Conservation (phyloP, 2,888 invertebrate species). For the Drosophila testacea region DNA sequence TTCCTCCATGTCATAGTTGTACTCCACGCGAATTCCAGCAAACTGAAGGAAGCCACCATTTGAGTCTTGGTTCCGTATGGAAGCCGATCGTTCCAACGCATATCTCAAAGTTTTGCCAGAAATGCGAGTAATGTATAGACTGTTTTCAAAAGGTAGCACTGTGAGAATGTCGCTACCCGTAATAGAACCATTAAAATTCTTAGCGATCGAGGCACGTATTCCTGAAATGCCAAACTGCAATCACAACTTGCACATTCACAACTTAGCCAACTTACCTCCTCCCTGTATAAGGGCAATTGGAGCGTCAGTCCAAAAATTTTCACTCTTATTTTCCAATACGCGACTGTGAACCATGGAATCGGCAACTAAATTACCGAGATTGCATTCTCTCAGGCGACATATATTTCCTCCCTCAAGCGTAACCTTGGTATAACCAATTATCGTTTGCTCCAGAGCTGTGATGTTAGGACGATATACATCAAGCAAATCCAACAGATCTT, state of each 20-base stretch:
- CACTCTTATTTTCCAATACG: constrained; percentile 84
- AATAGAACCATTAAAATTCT: constrained; percentile 86
- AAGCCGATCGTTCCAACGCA: constrained; percentile 90
- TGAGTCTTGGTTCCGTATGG: constrained; percentile 85
- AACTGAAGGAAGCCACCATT: constrained; percentile 93
- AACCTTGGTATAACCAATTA: constrained; percentile 90
- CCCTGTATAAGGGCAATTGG: constrained; percentile 91
- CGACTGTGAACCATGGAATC: constrained; percentile 89
- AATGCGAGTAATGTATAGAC: constrained; percentile 88
- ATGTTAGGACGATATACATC: constrained; percentile 87
- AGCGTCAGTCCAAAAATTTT: constrained; percentile 90
- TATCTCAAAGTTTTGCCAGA: constrained; percentile 88
- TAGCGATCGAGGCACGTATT: constrained; percentile 89
- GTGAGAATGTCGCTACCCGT: constrained; percentile 90
- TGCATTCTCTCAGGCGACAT: constrained; percentile 92
- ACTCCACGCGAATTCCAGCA: constrained; percentile 91
- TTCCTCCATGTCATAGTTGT: constrained; percentile 88
- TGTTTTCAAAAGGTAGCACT: constrained; percentile 92
- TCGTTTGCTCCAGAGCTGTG: constrained; percentile 86
- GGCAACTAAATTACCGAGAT: constrained; percentile 92
- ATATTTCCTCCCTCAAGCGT: constrained; percentile 88
- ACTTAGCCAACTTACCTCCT: constrained; percentile 86
- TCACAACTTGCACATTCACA: background rate
- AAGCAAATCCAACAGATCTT: constrained; percentile 88
- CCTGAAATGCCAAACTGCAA: constrained; percentile 52